These are phyloP conservation scores for Drosophila bifasciata DNA, from an alignment of 1,140 invertebrate species.

Conservation along the genomic window DNA sequence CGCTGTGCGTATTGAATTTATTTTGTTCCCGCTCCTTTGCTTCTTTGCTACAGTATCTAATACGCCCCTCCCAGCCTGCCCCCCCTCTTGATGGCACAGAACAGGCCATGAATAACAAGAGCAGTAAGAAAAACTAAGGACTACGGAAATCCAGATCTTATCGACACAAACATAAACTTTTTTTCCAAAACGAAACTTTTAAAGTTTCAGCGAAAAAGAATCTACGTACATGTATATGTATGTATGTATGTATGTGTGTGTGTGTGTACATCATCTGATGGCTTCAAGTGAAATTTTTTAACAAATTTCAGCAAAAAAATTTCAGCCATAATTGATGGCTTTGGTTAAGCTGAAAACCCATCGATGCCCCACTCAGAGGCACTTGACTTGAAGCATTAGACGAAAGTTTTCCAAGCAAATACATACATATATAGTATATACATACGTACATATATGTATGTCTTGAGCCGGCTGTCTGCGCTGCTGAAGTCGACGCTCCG, in stretches of 20 bases:
- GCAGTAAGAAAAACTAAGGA: slow-evolving; percentile 3
- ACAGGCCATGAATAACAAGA: slow-evolving; percentile 7
- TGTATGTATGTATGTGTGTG: slow-evolving; percentile 10
- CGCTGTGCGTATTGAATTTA: slow-evolving; percentile 40
- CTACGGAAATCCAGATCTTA: slow-evolving; percentile 41
- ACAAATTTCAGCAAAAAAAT: slow-evolving; percentile 46
- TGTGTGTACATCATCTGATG: slow-evolving; percentile 16
- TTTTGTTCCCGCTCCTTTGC: slow-evolving; percentile 11
- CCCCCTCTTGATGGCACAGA: too few relatives aligned
- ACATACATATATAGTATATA: neutral
- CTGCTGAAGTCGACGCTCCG: slow-evolving; percentile 20
- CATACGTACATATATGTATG: neutral
- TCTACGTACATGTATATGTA: slow-evolving; percentile 25
- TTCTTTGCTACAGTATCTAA: neutral
- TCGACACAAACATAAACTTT: slow-evolving; percentile 49
- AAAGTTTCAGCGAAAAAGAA: slow-evolving; percentile 23
- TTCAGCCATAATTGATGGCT: slow-evolving; percentile 52
- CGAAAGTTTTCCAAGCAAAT: slow-evolving; percentile 38
- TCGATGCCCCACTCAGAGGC: slow-evolving; percentile 49
- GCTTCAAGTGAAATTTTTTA: slow-evolving; percentile 31
- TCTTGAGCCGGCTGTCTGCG: slow-evolving; percentile 18
- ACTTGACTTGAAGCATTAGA: slow-evolving; percentile 52
- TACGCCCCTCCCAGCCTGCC: neutral
- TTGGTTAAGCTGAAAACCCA: slow-evolving; percentile 53
- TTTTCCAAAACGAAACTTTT: too few relatives aligned